Evolutionary conservation across 2,888 invertebrate species (phyloP).

Genomic region (Calameuta idolon): DNA sequence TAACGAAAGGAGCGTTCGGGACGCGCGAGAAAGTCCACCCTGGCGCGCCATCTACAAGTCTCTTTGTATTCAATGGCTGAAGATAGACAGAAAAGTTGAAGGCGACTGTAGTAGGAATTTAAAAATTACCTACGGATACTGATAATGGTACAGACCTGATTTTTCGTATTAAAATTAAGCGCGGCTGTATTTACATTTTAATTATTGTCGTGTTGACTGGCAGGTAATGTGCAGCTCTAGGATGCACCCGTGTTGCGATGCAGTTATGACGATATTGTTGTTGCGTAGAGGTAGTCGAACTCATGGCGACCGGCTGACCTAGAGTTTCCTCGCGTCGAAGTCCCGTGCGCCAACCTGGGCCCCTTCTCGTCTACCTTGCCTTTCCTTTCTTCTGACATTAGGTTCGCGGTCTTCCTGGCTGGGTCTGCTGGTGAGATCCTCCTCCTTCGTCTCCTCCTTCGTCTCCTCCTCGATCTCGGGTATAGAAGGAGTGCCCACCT

Average conservation of each 20-base stretch:
- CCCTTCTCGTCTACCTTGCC: conserved; percentile 16
- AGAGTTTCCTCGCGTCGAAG: conserved; percentile 43
- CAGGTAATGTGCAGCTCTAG: background rate
- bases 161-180: background rate
- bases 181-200: background rate
- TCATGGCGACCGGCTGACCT: conserved; percentile 48
- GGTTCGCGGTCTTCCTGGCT: background rate
- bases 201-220: background rate
- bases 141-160: background rate
- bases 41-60: background rate
- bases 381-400: conserved; percentile 15
- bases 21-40: background rate
- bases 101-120: background rate
- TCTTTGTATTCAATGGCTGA: background rate
- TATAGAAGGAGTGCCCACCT: background rate
- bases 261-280: conserved; percentile 12
- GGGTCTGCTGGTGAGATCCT: background rate
- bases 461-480: background rate
- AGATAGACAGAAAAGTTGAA: background rate
- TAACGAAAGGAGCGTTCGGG: conserved; percentile 9
- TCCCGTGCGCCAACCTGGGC: conserved; percentile 26
- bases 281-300: conserved; percentile 39
- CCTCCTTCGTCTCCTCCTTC: background rate
- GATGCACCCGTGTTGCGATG: background rate
- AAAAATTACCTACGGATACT: background rate